Conservation (phyloP, 2,113 vertebrate species). For the Cromileptes altivelis region DNA sequence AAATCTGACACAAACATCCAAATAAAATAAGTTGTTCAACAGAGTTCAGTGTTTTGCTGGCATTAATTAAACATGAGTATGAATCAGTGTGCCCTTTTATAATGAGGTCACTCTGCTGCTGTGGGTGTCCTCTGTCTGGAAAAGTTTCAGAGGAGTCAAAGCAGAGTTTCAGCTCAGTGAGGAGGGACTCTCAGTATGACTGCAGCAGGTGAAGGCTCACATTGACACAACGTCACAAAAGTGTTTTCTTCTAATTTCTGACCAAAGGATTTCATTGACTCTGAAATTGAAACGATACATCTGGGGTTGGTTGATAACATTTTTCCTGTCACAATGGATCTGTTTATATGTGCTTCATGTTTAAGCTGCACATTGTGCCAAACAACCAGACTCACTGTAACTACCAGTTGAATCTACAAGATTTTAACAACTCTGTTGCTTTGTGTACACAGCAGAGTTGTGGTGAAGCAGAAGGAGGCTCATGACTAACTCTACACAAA, state of each 20-base stretch:
- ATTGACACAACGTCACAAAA: too few relatives aligned
- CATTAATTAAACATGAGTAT: too few relatives aligned
- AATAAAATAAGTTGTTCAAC: too few relatives aligned
- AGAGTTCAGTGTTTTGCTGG: too few relatives aligned
- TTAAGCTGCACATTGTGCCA: background rate
- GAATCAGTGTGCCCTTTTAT: too few relatives aligned
- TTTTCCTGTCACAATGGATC: background rate
- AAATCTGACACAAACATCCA: too few relatives aligned
- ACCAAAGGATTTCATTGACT: too few relatives aligned
- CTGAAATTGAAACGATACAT: background rate
- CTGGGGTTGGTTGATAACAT: background rate
- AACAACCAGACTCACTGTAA: background rate
- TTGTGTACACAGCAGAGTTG: background rate
- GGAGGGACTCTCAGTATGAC: background rate
- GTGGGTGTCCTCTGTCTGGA: background rate
- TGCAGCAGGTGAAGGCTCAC: background rate
- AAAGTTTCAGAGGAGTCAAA: background rate
- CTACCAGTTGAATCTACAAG: background rate
- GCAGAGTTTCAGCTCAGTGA: background rate
- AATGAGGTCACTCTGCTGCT: background rate
- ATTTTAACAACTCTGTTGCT: background rate
- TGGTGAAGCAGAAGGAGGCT: background rate
- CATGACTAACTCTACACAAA: background rate
- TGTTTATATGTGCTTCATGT: background rate
- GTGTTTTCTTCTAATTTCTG: too few relatives aligned